Percentiles rank a stretch among this genome's conserved stretches.
phyloP scores from a whole-genome alignment of 2,888 invertebrate species.

The Lydus trimaculatus region DNA sequence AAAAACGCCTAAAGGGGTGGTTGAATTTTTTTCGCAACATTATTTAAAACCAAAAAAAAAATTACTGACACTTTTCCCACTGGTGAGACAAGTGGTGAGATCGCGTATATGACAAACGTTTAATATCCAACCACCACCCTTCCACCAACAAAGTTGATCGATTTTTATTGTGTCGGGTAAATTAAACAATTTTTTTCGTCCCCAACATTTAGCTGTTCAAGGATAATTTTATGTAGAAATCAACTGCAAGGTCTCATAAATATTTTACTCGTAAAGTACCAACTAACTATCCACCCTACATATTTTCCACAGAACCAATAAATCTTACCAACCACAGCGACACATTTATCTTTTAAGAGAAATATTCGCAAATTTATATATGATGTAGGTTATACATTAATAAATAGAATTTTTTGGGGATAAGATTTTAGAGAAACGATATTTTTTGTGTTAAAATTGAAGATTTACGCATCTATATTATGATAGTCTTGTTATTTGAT shows the following conservation, averaged over 20 bases:
- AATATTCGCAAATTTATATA: conserved; percentile 29
- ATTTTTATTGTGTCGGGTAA: neutral
- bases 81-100: neutral
- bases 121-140: neutral
- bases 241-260: neutral
- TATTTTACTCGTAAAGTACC: neutral
- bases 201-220: neutral
- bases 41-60: neutral
- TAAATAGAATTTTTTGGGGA: conserved; percentile 29
- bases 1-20: neutral
- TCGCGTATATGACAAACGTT: neutral
- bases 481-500: neutral
- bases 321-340: conserved; percentile 29
- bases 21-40: neutral
- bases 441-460: neutral
- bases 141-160: neutral
- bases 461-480: neutral
- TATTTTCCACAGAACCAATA: conserved; percentile 23
- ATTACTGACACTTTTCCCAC: neutral
- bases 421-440: too few species aligned
- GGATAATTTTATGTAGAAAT: neutral
- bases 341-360: conserved; percentile 31
- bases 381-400: conserved; percentile 27
- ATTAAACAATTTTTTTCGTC: too few species aligned
- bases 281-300: conserved; percentile 14